Conservation (phyloP, 2,797 vertebrate genomes). For the Cyprinella venusta region DNA sequence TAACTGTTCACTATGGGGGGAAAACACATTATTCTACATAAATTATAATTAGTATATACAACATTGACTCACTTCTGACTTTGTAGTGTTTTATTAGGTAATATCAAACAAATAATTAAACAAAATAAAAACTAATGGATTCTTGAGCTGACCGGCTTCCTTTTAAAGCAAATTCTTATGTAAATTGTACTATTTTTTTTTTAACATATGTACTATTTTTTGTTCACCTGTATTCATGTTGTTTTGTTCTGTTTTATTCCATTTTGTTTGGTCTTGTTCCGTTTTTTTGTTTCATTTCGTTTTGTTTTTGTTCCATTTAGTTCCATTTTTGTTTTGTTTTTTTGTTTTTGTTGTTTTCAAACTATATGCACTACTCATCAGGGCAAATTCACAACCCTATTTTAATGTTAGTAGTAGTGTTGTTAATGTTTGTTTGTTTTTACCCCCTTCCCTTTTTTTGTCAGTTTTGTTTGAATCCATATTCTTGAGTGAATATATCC, state of each 20-base stretch:
- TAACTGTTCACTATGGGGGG: not conserved
- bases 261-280: too few species aligned
- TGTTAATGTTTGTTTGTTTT: not conserved
- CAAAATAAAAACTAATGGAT: not conserved
- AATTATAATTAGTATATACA: not conserved
- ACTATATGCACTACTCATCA: not conserved
- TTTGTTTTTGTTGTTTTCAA: not conserved
- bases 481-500: conserved; percentile 45
- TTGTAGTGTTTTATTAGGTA: not conserved
- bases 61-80: not conserved
- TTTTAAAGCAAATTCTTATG: not conserved
- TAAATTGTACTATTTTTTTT: not conserved
- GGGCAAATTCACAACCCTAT: not conserved
- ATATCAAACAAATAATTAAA: not conserved
- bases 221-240: not conserved
- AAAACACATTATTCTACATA: not conserved
- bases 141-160: not conserved
- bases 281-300: not conserved
- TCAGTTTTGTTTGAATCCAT: conserved; percentile 32
- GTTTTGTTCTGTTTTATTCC: too few species aligned
- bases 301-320: not conserved
- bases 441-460: conserved; percentile 19
- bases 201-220: not conserved
- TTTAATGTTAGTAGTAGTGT: not conserved
- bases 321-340: not conserved